Conservation (phyloP, 2,888 invertebrate genomes). For the Pedicia rivosa region DNA sequence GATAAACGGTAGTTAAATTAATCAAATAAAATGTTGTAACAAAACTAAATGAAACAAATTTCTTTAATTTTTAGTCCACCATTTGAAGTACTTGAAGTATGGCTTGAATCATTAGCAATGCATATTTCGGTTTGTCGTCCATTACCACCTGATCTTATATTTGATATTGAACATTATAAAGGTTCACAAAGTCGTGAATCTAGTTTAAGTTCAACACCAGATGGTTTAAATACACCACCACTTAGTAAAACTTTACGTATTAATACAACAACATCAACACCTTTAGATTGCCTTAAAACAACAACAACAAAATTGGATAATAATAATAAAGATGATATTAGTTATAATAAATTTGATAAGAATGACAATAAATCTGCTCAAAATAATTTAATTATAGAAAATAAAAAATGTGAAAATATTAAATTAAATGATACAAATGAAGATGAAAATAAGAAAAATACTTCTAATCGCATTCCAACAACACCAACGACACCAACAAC, state of each 20-base stretch:
- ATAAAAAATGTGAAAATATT: neutral
- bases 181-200: slow-evolving; percentile 29
- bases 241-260: slow-evolving; percentile 5
- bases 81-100: slow-evolving; percentile 78
- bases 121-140: slow-evolving; percentile 48
- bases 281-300: neutral
- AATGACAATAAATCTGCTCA: neutral
- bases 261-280: neutral
- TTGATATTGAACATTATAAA: slow-evolving; percentile 58
- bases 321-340: neutral
- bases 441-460: slow-evolving; percentile 2
- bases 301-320: neutral
- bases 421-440: neutral
- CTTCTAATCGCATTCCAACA: too few species aligned
- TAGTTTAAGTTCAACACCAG: slow-evolving; percentile 26
- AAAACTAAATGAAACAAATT: slow-evolving; percentile 3
- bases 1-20: slow-evolving; percentile 50
- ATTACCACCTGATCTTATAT: slow-evolving; percentile 48
- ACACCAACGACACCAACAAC: too few species aligned
- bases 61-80: slow-evolving; percentile 46
- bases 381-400: neutral
- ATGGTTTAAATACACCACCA: slow-evolving; percentile 25
- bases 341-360: neutral
- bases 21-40: neutral
- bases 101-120: slow-evolving; percentile 66